phyloP scores from a whole-genome alignment of 2,113 vertebrate species.

The Mus spicilegus region DNA sequence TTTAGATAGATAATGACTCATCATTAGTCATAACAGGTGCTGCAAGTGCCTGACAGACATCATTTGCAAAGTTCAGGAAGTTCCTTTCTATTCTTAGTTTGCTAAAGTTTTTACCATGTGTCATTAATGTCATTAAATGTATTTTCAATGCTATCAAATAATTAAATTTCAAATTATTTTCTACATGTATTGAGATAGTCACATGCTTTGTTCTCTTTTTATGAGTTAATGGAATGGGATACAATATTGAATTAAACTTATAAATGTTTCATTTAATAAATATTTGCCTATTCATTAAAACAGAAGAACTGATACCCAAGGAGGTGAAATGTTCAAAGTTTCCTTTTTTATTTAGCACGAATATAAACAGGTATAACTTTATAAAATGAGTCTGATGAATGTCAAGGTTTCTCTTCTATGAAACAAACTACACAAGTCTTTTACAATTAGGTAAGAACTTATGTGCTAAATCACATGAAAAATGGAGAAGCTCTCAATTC shows the following conservation, averaged over 20 bases:
- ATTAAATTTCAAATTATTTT: conserved; percentile 40
- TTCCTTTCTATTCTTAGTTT: conserved; percentile 46
- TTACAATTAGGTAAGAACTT: conserved; percentile 16
- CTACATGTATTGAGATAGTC: neutral
- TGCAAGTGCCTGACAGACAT: neutral
- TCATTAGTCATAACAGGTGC: neutral
- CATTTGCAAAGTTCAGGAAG: conserved; percentile 10
- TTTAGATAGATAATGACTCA: conserved; percentile 33
- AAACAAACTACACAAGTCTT: conserved; percentile 4
- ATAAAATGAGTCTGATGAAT: neutral
- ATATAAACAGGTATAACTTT: conserved; percentile 28
- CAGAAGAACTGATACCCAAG: neutral
- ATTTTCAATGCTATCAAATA: conserved; percentile 37
- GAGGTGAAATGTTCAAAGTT: neutral
- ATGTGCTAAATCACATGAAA: neutral
- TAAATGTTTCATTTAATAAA: conserved; percentile 54
- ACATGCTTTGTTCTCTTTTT: neutral
- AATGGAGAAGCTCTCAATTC: neutral
- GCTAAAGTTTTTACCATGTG: conserved; percentile 18
- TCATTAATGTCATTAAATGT: conserved; percentile 20
- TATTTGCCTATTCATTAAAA: conserved; percentile 8
- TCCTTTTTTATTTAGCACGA: neutral
- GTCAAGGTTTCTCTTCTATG: neutral
- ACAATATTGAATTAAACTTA: conserved; percentile 7
- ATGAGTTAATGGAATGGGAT: neutral